phyloP scores from a whole-genome alignment of 2,797 vertebrate species.

The Paguma larvata region DNA sequence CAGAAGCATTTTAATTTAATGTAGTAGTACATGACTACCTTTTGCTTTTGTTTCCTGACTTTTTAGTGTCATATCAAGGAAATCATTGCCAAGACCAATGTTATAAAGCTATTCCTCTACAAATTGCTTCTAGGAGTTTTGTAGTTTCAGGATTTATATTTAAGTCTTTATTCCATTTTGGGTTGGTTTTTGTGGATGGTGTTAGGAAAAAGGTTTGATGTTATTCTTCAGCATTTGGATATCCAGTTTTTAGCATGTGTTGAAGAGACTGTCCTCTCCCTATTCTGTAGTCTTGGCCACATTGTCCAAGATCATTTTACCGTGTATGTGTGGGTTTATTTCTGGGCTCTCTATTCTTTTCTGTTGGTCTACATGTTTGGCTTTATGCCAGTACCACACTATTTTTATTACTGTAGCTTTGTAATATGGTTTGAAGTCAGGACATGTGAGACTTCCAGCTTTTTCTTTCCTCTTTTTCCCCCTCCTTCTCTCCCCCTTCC shows the following conservation, averaged over 20 bases:
- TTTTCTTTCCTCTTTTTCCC: too few species aligned
- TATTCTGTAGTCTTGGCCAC: not conserved
- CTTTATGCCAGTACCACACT: not conserved
- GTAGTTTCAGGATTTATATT: not conserved
- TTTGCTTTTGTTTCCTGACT: not conserved
- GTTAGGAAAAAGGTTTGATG: too few species aligned
- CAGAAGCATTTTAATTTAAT: not conserved
- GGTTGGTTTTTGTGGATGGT: too few species aligned
- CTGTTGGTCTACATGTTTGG: not conserved
- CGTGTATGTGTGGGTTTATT: not conserved
- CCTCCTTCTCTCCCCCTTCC: too few species aligned
- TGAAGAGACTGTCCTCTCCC: not conserved
- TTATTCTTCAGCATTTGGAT: not conserved
- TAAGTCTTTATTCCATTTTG: too few species aligned
- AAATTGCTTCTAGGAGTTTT: constrained; percentile 13
- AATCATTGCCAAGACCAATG: not conserved
- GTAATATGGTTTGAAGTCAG: not conserved
- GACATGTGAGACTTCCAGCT: not conserved
- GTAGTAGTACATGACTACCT: not conserved
- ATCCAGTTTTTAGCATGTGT: not conserved
- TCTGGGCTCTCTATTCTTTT: not conserved
- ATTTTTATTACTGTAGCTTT: not conserved
- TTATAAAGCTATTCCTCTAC: not conserved
- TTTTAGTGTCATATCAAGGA: not conserved
- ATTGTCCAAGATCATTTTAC: not conserved